A percentile compares a stretch with the other conserved stretches of the same genome.
Conservation (phyloP, 2,113 vertebrate genomes). For the Protobothrops flavoviridis region DNA sequence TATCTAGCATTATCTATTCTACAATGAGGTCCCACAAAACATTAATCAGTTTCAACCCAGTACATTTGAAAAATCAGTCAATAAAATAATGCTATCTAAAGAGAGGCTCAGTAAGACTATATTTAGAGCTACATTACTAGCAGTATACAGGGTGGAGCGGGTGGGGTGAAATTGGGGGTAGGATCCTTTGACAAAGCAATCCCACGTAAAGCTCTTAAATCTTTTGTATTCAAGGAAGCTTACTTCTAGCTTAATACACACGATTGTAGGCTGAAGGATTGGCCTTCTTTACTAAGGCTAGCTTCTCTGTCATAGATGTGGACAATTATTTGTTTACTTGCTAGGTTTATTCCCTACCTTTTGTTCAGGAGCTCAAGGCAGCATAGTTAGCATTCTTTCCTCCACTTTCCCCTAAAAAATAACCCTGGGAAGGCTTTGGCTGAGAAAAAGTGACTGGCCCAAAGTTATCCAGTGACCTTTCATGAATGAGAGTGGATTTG, state of each 20-base stretch:
- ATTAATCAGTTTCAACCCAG: neutral
- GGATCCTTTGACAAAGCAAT: neutral
- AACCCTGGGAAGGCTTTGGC: neutral
- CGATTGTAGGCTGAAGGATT: neutral
- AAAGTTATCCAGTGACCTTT: neutral
- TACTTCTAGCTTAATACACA: neutral
- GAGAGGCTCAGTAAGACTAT: neutral
- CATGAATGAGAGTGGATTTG: neutral
- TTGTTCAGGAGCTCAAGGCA: neutral
- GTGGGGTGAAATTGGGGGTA: neutral
- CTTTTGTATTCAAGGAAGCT: neutral
- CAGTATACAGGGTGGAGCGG: neutral
- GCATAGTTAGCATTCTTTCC: neutral
- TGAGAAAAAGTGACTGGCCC: neutral
- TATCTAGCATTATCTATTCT: neutral
- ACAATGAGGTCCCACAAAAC: neutral
- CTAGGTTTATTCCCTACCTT: neutral
- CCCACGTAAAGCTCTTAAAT: neutral
- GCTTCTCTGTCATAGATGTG: neutral
- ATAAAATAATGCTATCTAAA: neutral
- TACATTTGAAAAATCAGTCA: neutral
- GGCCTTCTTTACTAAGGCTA: neutral
- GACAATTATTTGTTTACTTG: neutral
- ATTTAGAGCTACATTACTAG: neutral
- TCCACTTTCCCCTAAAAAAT: neutral